These are phyloP conservation scores for Drosophila flavopinicola DNA, from an alignment of 2,888 invertebrate species.

Conservation along the genomic window DNA sequence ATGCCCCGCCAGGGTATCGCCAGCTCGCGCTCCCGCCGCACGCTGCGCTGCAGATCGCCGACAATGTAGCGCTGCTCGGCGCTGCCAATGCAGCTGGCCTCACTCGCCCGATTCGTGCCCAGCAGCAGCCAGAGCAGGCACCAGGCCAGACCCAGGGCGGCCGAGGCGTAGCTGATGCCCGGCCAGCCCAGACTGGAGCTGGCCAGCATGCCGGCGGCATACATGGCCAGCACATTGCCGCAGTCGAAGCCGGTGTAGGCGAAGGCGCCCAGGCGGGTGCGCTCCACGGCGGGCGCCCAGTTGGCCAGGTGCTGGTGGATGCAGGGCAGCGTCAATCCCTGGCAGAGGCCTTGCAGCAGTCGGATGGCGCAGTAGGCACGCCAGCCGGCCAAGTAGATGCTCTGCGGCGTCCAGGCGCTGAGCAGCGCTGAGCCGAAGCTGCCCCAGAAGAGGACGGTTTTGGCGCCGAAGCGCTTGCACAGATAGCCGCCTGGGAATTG, in stretches of 20 bases:
- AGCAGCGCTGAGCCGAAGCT: slow-evolving; percentile 88
- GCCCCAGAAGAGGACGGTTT: slow-evolving; percentile 86
- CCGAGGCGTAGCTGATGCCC: slow-evolving; percentile 87
- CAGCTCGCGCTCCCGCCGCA: slow-evolving; percentile 71
- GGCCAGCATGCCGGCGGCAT: slow-evolving; percentile 87
- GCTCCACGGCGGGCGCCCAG: slow-evolving; percentile 88
- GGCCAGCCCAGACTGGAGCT: slow-evolving; percentile 87
- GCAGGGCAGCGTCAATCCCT: slow-evolving; percentile 88
- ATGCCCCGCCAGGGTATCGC: slow-evolving; percentile 88
- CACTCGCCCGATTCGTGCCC: slow-evolving; percentile 86
- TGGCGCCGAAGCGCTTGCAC: slow-evolving; percentile 88
- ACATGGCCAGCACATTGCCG: slow-evolving; percentile 89
- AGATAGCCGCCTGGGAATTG: slow-evolving; percentile 88
- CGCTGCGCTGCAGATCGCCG: slow-evolving; percentile 79
- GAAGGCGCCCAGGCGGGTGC: slow-evolving; percentile 86
- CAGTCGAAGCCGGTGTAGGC: slow-evolving; percentile 87
- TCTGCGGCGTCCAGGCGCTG: slow-evolving; percentile 88
- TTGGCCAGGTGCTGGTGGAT: slow-evolving; percentile 88
- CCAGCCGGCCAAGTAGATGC: slow-evolving; percentile 88
- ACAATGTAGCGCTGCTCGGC: slow-evolving; percentile 87
- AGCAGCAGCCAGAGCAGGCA: slow-evolving; percentile 86
- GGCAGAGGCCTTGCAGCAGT: slow-evolving; percentile 88
- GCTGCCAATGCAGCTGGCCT: slow-evolving; percentile 86
- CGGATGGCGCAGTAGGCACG: slow-evolving; percentile 86
- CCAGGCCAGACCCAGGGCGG: slow-evolving; percentile 85